phyloP scores from a whole-genome alignment of 2,888 invertebrate species.

The Muscina levida region DNA sequence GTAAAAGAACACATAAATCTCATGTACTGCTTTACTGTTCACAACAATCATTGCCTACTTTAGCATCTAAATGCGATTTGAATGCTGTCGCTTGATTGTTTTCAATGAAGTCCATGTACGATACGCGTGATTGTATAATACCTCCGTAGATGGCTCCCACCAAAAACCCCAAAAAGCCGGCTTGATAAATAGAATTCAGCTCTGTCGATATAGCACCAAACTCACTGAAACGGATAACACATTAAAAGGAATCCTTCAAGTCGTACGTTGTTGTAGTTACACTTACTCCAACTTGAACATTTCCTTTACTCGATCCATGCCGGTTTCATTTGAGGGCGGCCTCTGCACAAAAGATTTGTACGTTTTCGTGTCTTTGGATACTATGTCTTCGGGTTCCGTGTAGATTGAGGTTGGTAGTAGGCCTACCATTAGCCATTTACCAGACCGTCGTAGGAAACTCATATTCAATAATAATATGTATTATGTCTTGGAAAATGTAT shows the following conservation, averaged over 20 bases:
- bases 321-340: constrained; percentile 74
- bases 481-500: neutral
- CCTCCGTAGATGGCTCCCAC: constrained; percentile 86
- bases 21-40: neutral
- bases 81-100: constrained; percentile 88
- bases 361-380: constrained; percentile 74
- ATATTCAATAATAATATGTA: constrained; percentile 67
- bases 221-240: constrained; percentile 81
- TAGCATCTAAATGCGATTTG: constrained; percentile 84
- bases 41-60: constrained; percentile 79
- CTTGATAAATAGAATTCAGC: constrained; percentile 83
- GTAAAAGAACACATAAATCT: neutral
- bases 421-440: constrained; percentile 71
- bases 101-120: constrained; percentile 86
- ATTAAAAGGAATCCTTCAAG: neutral
- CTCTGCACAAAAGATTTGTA: constrained; percentile 73
- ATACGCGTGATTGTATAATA: constrained; percentile 82
- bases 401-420: constrained; percentile 72
- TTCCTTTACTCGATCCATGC: constrained; percentile 75
- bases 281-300: constrained; percentile 78
- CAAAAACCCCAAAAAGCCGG: constrained; percentile 82
- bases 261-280: neutral
- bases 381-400: constrained; percentile 69
- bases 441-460: constrained; percentile 69
- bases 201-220: constrained; percentile 84